A percentile compares a stretch with the other conserved stretches of the same genome.
phyloP scores from a whole-genome alignment of 2,113 vertebrate species.

The Strigops habroptila region DNA sequence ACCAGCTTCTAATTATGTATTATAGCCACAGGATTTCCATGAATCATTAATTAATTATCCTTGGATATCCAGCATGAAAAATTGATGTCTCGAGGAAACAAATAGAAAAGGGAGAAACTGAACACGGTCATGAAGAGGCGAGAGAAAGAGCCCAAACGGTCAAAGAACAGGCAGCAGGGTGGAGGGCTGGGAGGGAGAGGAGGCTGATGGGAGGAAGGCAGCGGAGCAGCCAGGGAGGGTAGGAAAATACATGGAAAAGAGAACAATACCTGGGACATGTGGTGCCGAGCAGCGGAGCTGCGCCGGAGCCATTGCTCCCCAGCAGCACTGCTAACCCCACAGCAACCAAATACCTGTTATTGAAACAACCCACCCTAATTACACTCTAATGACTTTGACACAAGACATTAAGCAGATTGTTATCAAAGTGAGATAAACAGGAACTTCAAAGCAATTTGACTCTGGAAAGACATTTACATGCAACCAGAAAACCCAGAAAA shows the following conservation, averaged over 20 bases:
- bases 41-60: slow-evolving; percentile 65
- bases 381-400: slow-evolving; percentile 65
- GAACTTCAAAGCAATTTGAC: slow-evolving; percentile 48
- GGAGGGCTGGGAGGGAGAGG: background rate
- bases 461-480: background rate
- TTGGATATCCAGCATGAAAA: slow-evolving; percentile 37
- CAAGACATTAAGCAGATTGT: slow-evolving; percentile 68
- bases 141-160: background rate
- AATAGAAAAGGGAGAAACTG: background rate
- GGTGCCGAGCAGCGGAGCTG: background rate
- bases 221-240: background rate
- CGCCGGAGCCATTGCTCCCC: background rate
- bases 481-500: background rate
- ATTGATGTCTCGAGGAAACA: slow-evolving; percentile 44
- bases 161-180: background rate
- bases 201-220: background rate
- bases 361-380: slow-evolving; percentile 15
- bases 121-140: background rate
- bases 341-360: slow-evolving; percentile 60
- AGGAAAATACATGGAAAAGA: background rate
- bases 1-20: slow-evolving; percentile 15
- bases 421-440: slow-evolving; percentile 64
- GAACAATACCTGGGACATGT: rapidly evolving
- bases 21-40: slow-evolving; percentile 28
- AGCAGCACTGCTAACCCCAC: slow-evolving; percentile 30